Conservation (phyloP, 2,888 invertebrate genomes). For the Caenorhabditis wallacei region DNA sequence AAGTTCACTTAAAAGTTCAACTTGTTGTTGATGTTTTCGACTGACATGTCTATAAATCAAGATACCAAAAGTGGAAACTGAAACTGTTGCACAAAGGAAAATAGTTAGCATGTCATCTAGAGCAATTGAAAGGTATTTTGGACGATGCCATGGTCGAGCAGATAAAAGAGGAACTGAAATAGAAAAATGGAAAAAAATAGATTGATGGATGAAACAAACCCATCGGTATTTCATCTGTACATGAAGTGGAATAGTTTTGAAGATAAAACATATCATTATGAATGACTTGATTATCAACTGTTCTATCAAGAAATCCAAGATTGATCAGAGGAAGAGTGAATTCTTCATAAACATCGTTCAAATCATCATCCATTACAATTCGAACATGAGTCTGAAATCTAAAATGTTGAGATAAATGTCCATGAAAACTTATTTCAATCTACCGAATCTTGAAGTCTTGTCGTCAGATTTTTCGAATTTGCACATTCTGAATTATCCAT, state of each 20-base stretch:
- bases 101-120: slow-evolving; percentile 73
- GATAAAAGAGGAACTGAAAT: slow-evolving; percentile 58
- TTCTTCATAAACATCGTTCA: slow-evolving; percentile 63
- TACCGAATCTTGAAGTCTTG: slow-evolving; percentile 46
- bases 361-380: slow-evolving; percentile 52
- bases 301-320: slow-evolving; percentile 55
- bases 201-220: slow-evolving; percentile 16
- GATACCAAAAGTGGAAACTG: slow-evolving; percentile 65
- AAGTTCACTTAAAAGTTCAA: slow-evolving; percentile 64
- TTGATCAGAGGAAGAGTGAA: slow-evolving; percentile 57
- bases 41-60: slow-evolving; percentile 68
- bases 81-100: slow-evolving; percentile 69
- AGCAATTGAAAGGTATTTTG: slow-evolving; percentile 69
- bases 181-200: background rate
- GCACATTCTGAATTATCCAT: slow-evolving; percentile 47
- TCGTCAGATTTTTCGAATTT: slow-evolving; percentile 34
- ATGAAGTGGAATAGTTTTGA: slow-evolving; percentile 66
- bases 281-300: slow-evolving; percentile 69
- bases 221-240: slow-evolving; percentile 63
- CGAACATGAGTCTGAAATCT: slow-evolving; percentile 65
- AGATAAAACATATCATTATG: slow-evolving; percentile 60
- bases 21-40: slow-evolving; percentile 60
- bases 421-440: slow-evolving; percentile 4
- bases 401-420: slow-evolving; percentile 4
- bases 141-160: slow-evolving; percentile 64